These are phyloP conservation scores for Embidobia sp. DNA, from an alignment of 2,888 invertebrate species.

Conservation along the genomic window DNA sequence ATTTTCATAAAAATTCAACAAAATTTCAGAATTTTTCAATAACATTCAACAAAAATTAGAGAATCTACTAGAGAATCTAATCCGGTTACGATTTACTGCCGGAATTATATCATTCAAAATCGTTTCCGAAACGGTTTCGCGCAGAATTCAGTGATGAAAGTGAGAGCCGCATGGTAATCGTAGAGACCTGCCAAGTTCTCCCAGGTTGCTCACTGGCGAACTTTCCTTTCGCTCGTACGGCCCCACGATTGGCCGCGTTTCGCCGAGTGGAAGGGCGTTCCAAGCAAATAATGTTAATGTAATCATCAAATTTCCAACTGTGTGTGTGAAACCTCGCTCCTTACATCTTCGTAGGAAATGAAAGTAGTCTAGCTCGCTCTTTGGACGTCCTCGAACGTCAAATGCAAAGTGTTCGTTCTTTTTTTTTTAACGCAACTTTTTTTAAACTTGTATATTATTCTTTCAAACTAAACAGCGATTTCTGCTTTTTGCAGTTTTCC, in stretches of 20 bases:
- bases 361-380: conserved; percentile 29
- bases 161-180: no score
- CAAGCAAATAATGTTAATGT: conserved; percentile 13
- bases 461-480: no score
- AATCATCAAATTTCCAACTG: conserved; percentile 16
- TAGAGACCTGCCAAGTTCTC: no score
- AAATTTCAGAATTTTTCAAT: no score
- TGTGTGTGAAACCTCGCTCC: background rate
- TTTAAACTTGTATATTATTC: background rate
- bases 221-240: background rate
- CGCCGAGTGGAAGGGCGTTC: background rate
- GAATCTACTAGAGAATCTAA: no score
- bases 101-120: no score
- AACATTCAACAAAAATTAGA: no score
- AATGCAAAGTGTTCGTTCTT: background rate
- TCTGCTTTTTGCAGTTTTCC: no score
- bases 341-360: conserved; percentile 22
- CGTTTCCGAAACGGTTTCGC: no score
- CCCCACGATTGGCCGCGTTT: background rate
- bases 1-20: no score
- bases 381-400: conserved; percentile 22
- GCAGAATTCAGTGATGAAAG: no score
- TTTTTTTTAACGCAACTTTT: background rate
- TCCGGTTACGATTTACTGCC: no score
- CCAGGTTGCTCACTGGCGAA: background rate